A percentile compares a stretch with the other conserved stretches of the same genome.
Conservation (phyloP, 2,797 vertebrate species). For the Onychomys torridus region DNA sequence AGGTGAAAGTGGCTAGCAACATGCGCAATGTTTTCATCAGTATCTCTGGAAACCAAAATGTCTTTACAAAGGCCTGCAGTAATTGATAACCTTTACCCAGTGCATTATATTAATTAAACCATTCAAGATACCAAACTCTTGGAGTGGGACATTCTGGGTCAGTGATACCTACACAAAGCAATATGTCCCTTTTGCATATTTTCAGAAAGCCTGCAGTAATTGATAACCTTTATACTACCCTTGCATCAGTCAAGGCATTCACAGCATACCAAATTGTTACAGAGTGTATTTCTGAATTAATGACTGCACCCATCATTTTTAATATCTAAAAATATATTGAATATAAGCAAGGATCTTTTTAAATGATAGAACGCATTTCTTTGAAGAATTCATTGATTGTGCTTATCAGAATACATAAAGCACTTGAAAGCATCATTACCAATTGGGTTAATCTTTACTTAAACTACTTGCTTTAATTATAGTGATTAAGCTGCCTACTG, state of each 20-base stretch:
- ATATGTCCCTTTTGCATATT: neutral
- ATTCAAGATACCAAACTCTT: neutral
- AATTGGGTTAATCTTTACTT: conserved; percentile 71
- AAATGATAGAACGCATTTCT: neutral
- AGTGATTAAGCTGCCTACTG: conserved; percentile 77
- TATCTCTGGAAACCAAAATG: neutral
- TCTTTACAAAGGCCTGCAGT: neutral
- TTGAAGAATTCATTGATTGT: conserved; percentile 36
- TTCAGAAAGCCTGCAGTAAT: neutral
- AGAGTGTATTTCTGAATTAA: conserved; percentile 34
- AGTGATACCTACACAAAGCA: neutral
- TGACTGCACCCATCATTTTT: neutral
- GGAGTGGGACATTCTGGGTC: conserved; percentile 26
- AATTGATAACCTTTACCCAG: conserved; percentile 60
- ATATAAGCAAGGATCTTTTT: neutral
- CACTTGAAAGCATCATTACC: conserved; percentile 67
- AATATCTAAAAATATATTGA: neutral
- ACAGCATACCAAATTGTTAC: neutral
- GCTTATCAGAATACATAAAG: conserved; percentile 67
- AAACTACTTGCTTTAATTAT: conserved; percentile 79
- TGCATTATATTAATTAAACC: conserved; percentile 42
- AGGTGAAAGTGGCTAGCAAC: neutral
- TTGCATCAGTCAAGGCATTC: conserved; percentile 1
- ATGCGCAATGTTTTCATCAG: neutral
- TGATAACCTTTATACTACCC: conserved; percentile 24